A percentile compares a stretch with the other conserved stretches of the same genome.
Conservation (phyloP, 2,797 vertebrate genomes). For the Darevskia mixta region DNA sequence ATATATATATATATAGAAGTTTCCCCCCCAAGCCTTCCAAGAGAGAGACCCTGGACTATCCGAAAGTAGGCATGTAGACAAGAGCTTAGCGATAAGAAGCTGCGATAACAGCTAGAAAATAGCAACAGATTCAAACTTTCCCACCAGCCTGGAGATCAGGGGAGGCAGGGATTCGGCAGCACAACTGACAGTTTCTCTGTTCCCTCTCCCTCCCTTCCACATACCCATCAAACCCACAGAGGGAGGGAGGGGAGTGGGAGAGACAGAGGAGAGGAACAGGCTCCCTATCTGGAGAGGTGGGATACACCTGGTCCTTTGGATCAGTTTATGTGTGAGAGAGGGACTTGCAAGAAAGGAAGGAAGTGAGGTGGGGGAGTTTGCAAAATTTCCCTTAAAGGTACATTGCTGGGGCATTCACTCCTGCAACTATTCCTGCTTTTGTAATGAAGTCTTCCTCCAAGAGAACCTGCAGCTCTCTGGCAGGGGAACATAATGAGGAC, state of each 20-base stretch:
- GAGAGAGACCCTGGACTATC: conserved; percentile 88
- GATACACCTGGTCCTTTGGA: background rate
- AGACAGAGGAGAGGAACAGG: no score
- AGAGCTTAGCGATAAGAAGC: conserved; percentile 89
- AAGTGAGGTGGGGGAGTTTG: background rate
- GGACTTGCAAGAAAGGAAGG: no score
- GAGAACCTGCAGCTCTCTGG: background rate
- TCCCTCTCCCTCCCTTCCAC: background rate
- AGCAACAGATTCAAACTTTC: conserved; percentile 98
- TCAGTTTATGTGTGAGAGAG: background rate
- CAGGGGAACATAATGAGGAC: background rate
- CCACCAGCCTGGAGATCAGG: conserved; percentile 80
- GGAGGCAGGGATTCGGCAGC: conserved; percentile 26
- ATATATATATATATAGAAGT: conserved; percentile 41
- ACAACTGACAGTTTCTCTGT: conserved; percentile 2
- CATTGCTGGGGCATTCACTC: background rate
- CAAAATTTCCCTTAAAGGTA: background rate
- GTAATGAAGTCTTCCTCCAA: background rate
- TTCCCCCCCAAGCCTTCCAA: conserved; percentile 75
- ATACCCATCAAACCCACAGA: background rate
- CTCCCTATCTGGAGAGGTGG: background rate
- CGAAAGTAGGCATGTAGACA: conserved; percentile 87
- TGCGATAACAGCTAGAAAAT: conserved; percentile 93
- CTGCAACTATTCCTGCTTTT: background rate
- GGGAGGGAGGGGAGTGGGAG: background rate